Conservation (phyloP, 2,113 vertebrate species). For the Stegastes partitus region DNA sequence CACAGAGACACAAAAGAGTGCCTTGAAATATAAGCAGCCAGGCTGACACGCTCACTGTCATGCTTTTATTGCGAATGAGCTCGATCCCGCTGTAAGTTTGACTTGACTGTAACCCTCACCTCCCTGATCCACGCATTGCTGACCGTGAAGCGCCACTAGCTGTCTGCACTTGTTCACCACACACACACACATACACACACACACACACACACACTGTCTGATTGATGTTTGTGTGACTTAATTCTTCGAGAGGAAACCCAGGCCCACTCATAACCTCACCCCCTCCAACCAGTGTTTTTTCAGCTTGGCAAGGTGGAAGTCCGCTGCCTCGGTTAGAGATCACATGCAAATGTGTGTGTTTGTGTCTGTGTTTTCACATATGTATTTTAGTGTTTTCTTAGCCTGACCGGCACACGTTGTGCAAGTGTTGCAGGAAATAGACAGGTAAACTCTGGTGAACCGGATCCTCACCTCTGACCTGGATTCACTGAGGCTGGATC, state of each 20-base stretch:
- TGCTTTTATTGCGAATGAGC: slow-evolving; percentile 15
- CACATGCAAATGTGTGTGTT: slow-evolving; percentile 57
- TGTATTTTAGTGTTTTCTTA: slow-evolving; percentile 69
- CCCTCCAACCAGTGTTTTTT: slow-evolving; percentile 76
- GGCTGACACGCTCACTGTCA: slow-evolving; percentile 6
- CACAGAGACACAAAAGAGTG: slow-evolving; percentile 38
- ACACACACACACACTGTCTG: slow-evolving; percentile 38
- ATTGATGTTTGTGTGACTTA: slow-evolving; percentile 68
- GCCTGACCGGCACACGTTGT: slow-evolving; percentile 52
- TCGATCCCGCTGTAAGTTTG: slow-evolving; percentile 38
- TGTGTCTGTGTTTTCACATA: slow-evolving; percentile 54
- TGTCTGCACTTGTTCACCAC: slow-evolving; percentile 59
- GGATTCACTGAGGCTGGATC: slow-evolving; percentile 39
- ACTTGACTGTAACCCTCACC: slow-evolving; percentile 53
- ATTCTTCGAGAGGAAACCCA: slow-evolving; percentile 73
- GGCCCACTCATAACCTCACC: slow-evolving; percentile 55
- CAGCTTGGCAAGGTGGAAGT: slow-evolving; percentile 79
- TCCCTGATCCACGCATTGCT: slow-evolving; percentile 48
- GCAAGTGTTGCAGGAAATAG: slow-evolving; percentile 71
- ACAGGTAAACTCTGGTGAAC: slow-evolving; percentile 75
- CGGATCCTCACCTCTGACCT: slow-evolving; percentile 65
- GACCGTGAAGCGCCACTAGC: slow-evolving; percentile 58
- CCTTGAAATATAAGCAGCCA: slow-evolving; percentile 34
- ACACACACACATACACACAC: slow-evolving; percentile 36
- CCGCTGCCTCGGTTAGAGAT: slow-evolving; percentile 47